These are phyloP conservation scores for Palythoa heliodiscus DNA, from an alignment of 92 coral and sea anemone species.

Conservation along the genomic window DNA sequence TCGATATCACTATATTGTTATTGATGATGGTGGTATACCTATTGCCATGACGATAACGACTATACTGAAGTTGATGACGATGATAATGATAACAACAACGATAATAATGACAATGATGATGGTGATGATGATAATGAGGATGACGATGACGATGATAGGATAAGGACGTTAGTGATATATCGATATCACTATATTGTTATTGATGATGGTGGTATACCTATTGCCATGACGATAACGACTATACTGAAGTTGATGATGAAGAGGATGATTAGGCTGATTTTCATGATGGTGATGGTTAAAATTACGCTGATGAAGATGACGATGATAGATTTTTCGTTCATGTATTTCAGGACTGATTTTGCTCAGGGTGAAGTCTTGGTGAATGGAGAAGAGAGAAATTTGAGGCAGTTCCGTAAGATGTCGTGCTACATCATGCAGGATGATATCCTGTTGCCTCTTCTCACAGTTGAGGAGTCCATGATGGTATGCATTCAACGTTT, in stretches of 20 bases:
- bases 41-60: no score
- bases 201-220: neutral
- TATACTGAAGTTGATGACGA: neutral
- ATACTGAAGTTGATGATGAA: neutral
- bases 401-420: slow-evolving; percentile 96
- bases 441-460: slow-evolving; percentile 90
- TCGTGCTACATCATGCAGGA: slow-evolving; percentile 99
- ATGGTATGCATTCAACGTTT: slow-evolving; percentile 63
- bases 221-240: no score
- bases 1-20: no score
- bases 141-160: neutral
- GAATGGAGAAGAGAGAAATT: slow-evolving; percentile 89
- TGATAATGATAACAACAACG: neutral
- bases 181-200: no score
- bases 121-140: neutral
- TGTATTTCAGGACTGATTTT: slow-evolving; percentile 72
- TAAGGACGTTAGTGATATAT: neutral
- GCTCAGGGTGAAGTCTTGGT: slow-evolving; percentile 86
- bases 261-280: neutral
- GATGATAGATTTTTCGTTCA: neutral
- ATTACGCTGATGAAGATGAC: neutral
- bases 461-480: slow-evolving; percentile 97
- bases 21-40: neutral
- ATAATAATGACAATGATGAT: neutral
- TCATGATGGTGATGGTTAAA: neutral